Evolutionary conservation across 2,888 invertebrate species (phyloP).

Genomic region (Rotaria magnacalcarata): DNA sequence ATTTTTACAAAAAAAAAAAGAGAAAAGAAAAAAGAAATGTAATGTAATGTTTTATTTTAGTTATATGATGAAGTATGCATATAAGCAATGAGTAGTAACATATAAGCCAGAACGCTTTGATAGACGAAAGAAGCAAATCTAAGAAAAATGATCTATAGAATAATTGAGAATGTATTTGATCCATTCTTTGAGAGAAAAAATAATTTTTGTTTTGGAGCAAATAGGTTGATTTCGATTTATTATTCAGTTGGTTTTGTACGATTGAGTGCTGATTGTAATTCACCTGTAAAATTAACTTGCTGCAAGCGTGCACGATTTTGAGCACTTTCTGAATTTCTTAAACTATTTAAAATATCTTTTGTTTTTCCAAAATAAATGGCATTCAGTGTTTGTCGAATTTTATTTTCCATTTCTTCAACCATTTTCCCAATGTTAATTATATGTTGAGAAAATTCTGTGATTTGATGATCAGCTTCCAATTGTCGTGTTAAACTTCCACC

Average conservation of each 20-base stretch:
- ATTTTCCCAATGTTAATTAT: conserved; percentile 96
- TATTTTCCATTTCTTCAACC: conserved; percentile 99
- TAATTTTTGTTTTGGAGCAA: neutral
- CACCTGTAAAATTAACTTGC: neutral
- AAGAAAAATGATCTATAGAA: neutral
- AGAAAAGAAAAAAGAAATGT: neutral
- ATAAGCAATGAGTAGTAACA: neutral
- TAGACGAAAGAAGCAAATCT: neutral
- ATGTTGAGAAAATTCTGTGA: conserved; percentile 67
- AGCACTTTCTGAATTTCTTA: conserved; percentile 62
- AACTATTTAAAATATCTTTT: conserved; percentile 90
- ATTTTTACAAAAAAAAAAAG: neutral
- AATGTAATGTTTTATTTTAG: neutral
- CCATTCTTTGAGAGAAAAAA: neutral
- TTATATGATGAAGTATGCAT: neutral
- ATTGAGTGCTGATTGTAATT: neutral
- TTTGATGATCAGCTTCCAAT: conserved; percentile 61
- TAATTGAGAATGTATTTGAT: neutral
- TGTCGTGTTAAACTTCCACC: conserved; percentile 96
- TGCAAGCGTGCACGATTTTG: neutral
- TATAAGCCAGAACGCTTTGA: neutral
- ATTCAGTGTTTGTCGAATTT: conserved; percentile 92
- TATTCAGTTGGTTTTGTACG: neutral
- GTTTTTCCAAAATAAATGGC: conserved; percentile 99
- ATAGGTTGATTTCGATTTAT: neutral